Percentiles rank a stretch among this genome's conserved stretches.
Conservation (phyloP, 2,797 vertebrate genomes). For the Microctenopoma stevenorrisi region DNA sequence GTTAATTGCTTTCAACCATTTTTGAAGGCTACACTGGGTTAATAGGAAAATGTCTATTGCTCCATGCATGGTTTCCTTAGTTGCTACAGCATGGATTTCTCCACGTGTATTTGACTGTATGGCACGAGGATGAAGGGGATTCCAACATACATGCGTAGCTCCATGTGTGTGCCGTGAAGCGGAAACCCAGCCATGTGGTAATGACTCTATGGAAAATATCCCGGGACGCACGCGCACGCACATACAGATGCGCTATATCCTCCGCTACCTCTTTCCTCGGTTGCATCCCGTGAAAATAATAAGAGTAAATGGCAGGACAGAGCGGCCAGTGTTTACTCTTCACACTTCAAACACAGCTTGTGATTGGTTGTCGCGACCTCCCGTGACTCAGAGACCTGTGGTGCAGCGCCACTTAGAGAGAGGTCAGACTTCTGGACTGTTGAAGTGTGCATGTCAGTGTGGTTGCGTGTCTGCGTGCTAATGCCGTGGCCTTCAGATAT, state of each 20-base stretch:
- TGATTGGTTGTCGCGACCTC: conserved; percentile 94
- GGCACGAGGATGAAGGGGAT: conserved; percentile 77
- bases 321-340: conserved; percentile 91
- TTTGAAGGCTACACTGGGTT: conserved; percentile 74
- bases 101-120: conserved; percentile 61
- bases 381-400: conserved; percentile 84
- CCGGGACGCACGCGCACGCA: conserved; percentile 71
- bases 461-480: conserved; percentile 21
- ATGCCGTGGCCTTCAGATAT: conserved; percentile 43
- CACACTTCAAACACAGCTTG: conserved; percentile 90
- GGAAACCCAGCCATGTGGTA: conserved; percentile 78
- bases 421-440: conserved; percentile 64
- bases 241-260: conserved; percentile 80
- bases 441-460: conserved; percentile 29
- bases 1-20: conserved; percentile 78
- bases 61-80: conserved; percentile 71
- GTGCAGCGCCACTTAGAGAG: conserved; percentile 81
- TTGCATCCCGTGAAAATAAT: conserved; percentile 93
- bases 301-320: conserved; percentile 88
- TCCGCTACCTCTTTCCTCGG: conserved; percentile 83
- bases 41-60: conserved; percentile 78
- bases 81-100: conserved; percentile 69
- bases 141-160: conserved; percentile 77
- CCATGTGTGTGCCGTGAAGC: conserved; percentile 80
- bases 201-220: conserved; percentile 81